A percentile compares a stretch with the other conserved stretches of the same genome.
These are phyloP conservation scores for Hycleus cichorii DNA, from an alignment of 1,140 invertebrate genomes.

Conservation along the genomic window DNA sequence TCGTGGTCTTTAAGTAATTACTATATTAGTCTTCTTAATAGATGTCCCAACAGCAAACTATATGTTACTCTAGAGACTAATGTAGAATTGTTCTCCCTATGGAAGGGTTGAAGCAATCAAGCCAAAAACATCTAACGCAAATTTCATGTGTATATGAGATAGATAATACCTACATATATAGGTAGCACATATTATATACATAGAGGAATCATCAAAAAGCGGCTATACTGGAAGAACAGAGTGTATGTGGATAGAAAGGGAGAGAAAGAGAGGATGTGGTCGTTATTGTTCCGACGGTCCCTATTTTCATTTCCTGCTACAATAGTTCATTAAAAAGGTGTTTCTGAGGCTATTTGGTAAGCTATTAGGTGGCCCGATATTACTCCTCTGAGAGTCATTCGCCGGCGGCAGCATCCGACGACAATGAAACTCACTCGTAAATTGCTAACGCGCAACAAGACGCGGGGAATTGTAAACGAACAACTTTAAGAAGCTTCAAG, in stretches of 20 bases:
- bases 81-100: constrained; percentile 18
- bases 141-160: background rate
- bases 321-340: constrained; percentile 67
- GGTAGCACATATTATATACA: background rate
- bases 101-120: constrained; percentile 27
- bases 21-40: constrained; percentile 33
- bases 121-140: background rate
- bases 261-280: constrained; percentile 9
- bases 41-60: constrained; percentile 27
- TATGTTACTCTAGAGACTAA: constrained; percentile 26
- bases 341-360: constrained; percentile 57
- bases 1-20: constrained; percentile 30
- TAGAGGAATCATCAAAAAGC: background rate
- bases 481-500: background rate
- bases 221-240: background rate
- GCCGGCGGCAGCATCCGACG: constrained; percentile 38
- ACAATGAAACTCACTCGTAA: constrained; percentile 40
- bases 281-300: constrained; percentile 39
- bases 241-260: background rate
- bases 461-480: background rate
- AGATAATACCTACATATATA: background rate
- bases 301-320: constrained; percentile 56
- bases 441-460: constrained; percentile 27
- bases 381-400: constrained; percentile 55
- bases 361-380: constrained; percentile 59